phyloP scores from a whole-genome alignment of 2,888 invertebrate species.

The Melieria picta region DNA sequence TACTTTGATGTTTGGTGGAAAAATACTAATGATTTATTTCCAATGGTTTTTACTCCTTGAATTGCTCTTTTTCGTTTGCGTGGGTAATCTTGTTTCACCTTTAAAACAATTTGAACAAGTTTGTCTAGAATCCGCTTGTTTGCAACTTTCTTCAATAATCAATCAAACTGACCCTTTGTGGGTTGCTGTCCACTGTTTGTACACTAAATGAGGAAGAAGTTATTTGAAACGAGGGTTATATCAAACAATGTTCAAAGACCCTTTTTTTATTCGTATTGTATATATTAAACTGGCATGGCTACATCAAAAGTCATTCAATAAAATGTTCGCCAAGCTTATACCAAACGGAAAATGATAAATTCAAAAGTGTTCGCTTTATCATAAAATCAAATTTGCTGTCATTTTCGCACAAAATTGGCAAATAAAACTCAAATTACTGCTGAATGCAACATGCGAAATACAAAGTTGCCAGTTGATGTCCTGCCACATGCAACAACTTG shows the following conservation, averaged over 20 bases:
- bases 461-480: slow-evolving; percentile 4
- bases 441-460: neutral
- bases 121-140: slow-evolving; percentile 64
- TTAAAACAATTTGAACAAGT: slow-evolving; percentile 65
- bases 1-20: too few species aligned
- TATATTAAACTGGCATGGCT: too few species aligned
- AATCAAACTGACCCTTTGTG: slow-evolving; percentile 59
- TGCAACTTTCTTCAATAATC: slow-evolving; percentile 65
- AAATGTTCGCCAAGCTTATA: too few species aligned
- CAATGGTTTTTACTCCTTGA: too few species aligned
- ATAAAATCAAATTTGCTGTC: neutral
- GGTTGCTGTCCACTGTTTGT: neutral
- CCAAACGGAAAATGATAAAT: neutral
- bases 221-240: too few species aligned
- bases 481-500: neutral
- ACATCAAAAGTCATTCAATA: too few species aligned
- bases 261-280: too few species aligned
- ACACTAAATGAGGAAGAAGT: too few species aligned
- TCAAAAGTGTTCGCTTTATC: slow-evolving; percentile 2
- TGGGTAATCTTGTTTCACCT: slow-evolving; percentile 26
- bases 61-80: neutral
- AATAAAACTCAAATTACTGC: slow-evolving; percentile 36
- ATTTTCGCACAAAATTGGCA: slow-evolving; percentile 5
- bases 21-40: too few species aligned
- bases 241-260: too few species aligned